These are phyloP conservation scores for Colossoma macropomum DNA, from an alignment of 2,113 vertebrate species.

Conservation along the genomic window DNA sequence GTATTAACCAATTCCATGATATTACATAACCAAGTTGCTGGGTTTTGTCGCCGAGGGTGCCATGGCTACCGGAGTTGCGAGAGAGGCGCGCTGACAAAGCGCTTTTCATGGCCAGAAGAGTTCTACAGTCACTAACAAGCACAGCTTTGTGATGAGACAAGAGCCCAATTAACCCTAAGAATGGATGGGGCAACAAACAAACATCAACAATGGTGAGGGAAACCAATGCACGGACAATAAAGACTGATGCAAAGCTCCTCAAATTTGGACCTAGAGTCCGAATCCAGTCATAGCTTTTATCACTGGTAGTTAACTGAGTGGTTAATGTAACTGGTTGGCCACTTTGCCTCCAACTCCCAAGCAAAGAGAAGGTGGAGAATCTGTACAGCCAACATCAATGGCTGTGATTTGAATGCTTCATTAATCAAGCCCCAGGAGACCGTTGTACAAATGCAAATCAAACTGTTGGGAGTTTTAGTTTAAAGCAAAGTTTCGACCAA, in stretches of 20 bases:
- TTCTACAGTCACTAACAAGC: slow-evolving; percentile 37
- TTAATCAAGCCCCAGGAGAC: not conserved
- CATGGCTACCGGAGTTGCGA: slow-evolving; percentile 15
- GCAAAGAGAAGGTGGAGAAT: no score
- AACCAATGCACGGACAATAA: not conserved
- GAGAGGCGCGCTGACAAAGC: slow-evolving; percentile 39
- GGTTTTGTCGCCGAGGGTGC: not conserved
- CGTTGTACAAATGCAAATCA: no score
- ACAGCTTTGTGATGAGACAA: slow-evolving; percentile 48
- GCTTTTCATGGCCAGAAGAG: slow-evolving; percentile 32
- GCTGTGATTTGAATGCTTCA: no score
- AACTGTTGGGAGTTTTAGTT: no score
- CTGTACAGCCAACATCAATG: no score
- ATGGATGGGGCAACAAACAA: slow-evolving; percentile 26
- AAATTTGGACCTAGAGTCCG: not conserved
- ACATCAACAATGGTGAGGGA: not conserved
- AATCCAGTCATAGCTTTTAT: no score
- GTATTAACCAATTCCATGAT: slow-evolving; percentile 27
- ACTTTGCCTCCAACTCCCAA: no score
- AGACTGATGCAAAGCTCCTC: not conserved
- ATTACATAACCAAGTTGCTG: slow-evolving; percentile 44
- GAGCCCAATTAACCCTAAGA: slow-evolving; percentile 36
- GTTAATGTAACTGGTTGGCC: no score
- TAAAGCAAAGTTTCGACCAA: no score
- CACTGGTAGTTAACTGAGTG: no score